Evolutionary conservation across 2,113 vertebrate species (phyloP).

Genomic region (Coptodon rendalli): DNA sequence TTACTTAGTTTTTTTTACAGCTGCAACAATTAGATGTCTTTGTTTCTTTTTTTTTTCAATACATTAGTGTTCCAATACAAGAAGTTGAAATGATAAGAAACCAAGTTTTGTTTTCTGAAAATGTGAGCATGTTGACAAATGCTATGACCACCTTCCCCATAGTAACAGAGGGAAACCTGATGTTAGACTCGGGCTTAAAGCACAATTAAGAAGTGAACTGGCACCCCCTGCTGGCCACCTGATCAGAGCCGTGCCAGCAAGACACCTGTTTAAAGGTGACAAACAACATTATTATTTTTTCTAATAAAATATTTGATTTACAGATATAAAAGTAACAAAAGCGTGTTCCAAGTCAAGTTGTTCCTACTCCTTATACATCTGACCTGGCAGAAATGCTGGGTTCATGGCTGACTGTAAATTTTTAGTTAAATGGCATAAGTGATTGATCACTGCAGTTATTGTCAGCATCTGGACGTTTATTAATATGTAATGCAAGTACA

Average conservation of each 20-base stretch:
- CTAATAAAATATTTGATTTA: neutral
- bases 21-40: neutral
- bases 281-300: neutral
- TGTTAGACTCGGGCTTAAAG: neutral
- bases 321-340: neutral
- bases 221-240: slow-evolving; percentile 39
- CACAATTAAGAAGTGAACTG: neutral
- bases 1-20: neutral
- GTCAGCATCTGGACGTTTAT: neutral
- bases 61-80: neutral
- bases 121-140: neutral
- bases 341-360: neutral
- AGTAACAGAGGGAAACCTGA: neutral
- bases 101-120: neutral
- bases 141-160: neutral
- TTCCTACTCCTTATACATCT: neutral
- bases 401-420: neutral
- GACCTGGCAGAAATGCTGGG: neutral
- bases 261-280: neutral
- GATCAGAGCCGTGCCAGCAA: neutral
- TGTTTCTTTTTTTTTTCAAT: neutral
- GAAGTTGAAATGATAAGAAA: neutral
- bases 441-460: neutral
- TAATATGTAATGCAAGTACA: neutral
- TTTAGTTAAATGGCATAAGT: fast-evolving